Base-by-base conservation (phyloP, 2,797 vertebrate genomes). In the Ceyx erithaca region DNA sequence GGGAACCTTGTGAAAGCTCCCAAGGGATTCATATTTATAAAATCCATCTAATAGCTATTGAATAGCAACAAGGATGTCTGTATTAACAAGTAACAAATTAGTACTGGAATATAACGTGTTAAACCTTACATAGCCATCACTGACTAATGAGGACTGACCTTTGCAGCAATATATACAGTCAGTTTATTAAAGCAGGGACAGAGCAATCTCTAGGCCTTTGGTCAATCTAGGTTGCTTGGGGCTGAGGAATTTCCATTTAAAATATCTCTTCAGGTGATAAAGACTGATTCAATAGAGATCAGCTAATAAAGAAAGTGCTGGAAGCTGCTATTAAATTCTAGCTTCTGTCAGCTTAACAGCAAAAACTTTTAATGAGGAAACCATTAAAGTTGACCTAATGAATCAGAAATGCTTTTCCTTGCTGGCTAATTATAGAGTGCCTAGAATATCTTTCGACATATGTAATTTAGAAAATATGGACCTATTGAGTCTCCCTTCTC, bases 181-280 rank as follows among this genome's bases (percentile, higher is more conserved):
- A 91, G 91, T 96, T 97, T 97, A 96, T 97, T 96, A 97, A 96
- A 93, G 86, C 78, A 92, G 61, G 93, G 89, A 82, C 86, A 92
- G 95, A 87, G 69, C 95, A 93, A 93, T 96, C 95, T 94, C 81
- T 72, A 93, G 85, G 95, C 81, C 79, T 95, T 88, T 94, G 96
- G 96, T 97, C 97, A 97, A 96, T 96, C 96, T 95, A 76, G 87
- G 96, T 97, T 97, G 96, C 97, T 97, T 10, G 17, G 96, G 96
- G 95, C 96, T 89, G 90, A 96, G 89, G 97, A 97, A 98, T 98
- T 97, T 97, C 97, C 94, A 97, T 97, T 97, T 97, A 96, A 96
- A 97, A 96, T 92, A 92, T 95, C 81, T 96, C 94, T 96, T 96
- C 93, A 97, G 96, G 97, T 97, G 96, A 97, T 97, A 97, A 97